Percentiles rank a stretch among this genome's conserved stretches.
Conservation (phyloP, 2,797 vertebrate genomes). For the Galaxias olidus region DNA sequence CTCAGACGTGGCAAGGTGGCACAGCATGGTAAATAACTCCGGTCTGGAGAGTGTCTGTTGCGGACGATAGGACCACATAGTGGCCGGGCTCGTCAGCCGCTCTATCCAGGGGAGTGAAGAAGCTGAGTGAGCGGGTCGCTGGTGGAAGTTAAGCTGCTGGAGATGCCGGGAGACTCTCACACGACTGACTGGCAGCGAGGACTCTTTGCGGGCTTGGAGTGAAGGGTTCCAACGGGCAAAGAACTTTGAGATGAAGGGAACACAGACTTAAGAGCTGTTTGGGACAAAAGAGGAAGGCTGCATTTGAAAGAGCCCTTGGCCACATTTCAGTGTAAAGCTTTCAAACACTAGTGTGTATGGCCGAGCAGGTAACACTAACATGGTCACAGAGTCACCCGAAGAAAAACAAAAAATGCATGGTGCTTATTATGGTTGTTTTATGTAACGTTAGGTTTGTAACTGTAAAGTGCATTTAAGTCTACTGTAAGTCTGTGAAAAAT, state of each 20-base stretch:
- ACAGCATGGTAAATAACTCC: constrained; percentile 58
- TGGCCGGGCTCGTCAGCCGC: no score
- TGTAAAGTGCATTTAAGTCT: constrained; percentile 35
- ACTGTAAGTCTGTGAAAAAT: constrained; percentile 6
- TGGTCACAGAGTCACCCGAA: no score
- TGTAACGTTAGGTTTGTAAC: constrained; percentile 21
- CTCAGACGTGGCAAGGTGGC: constrained; percentile 68
- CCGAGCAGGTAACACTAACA: constrained; percentile 15
- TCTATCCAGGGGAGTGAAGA: not conserved
- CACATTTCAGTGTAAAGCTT: constrained; percentile 55
- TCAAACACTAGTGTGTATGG: constrained; percentile 44
- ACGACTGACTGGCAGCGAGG: no score
- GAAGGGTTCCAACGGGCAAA: no score
- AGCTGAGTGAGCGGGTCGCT: no score
- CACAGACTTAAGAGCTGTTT: no score
- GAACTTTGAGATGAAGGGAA: no score
- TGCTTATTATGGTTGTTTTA: constrained; percentile 43
- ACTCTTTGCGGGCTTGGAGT: no score
- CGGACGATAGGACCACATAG: not conserved
- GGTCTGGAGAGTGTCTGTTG: constrained; percentile 8
- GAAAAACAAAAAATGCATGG: constrained; percentile 16
- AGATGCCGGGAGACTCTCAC: no score
- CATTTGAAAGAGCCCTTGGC: no score
- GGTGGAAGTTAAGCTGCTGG: constrained; percentile 12
- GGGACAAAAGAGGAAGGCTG: no score